Evolutionary conservation across 1,140 invertebrate species (phyloP), one percentile per base, ranked within the genome.

Genomic region (Macrocentrus cingulum): DNA sequence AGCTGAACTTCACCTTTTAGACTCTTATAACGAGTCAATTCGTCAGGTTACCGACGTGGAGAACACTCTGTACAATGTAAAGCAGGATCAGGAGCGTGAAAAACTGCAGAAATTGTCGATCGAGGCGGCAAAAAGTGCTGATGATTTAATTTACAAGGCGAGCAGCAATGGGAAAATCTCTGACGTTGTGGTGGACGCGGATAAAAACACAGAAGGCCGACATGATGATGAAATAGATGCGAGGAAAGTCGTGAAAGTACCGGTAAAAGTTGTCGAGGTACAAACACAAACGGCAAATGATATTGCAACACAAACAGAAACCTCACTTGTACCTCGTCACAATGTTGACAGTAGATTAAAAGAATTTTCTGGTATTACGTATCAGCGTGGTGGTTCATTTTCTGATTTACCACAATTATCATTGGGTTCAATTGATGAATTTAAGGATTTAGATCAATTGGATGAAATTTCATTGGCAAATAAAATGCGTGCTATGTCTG

Each of bases 251-350:
- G 56, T 44, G 25, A 71, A 64, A 49, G 51, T 57, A 2, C 6
- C 19, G 13, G 62, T 71, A 2, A 74, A 74, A 66, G 71, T 76
- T 4, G 73, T 65, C 1, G 75, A 77, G 56, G 76, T 79, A n/a
- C 77, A 80, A 58, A 79, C 78, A 8, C 76, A 80, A 64, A 79
- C 78, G 0, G 76, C 72, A 1, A 79, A 80, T 39, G 78, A 80
- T 51, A 80, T 79, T 56, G 78, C 74, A 1, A 80, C 77, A 0
- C 78, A 80, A 63, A 80, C 78, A 0, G 74, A 79, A 13, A 56
- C 37, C n/a, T 9, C n/a, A 15, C 54, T 66, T 16, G 62, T 56
- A 18, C 56, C 64, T 16, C 60, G 57, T 56, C 64, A 68, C 6
- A 67, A 42, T 25, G 16, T 64, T 5, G 48, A 60, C n/a, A 62